Percentiles rank a stretch among this genome's conserved stretches.
These are phyloP conservation scores for Drosophila meridiana DNA, from an alignment of 2,888 invertebrate species.

Conservation along the genomic window DNA sequence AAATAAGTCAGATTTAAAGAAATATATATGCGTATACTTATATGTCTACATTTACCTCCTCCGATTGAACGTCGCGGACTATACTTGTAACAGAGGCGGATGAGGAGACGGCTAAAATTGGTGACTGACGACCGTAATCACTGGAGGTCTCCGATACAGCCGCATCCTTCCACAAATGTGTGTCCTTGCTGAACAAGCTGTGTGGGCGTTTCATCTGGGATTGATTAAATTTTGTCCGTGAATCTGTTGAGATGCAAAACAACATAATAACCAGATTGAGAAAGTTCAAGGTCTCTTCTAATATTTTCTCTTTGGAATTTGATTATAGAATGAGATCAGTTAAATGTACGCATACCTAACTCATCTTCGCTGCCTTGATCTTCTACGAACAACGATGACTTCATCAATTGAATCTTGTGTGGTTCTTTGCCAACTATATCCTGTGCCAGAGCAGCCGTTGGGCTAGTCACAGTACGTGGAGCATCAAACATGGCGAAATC, in stretches of 20 bases:
- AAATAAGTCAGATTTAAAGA: constrained; percentile 5
- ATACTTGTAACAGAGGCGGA: constrained; percentile 69
- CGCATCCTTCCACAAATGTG: constrained; percentile 73
- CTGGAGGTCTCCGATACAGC: constrained; percentile 74
- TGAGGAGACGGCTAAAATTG: constrained; percentile 59
- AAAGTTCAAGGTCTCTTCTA: background rate
- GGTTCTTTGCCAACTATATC: constrained; percentile 88
- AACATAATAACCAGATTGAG: background rate
- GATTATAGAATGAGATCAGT: background rate
- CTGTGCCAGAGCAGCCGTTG: constrained; percentile 88
- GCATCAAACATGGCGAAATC: constrained; percentile 78
- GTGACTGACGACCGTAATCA: constrained; percentile 65
- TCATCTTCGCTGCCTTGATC: constrained; percentile 79
- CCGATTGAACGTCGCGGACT: constrained; percentile 56
- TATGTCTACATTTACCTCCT: constrained; percentile 49
- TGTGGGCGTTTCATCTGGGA: constrained; percentile 21
- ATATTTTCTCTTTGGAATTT: background rate
- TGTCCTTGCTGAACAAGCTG: constrained; percentile 51
- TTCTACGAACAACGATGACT: constrained; percentile 89
- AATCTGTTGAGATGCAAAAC: constrained; percentile 12
- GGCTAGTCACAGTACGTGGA: constrained; percentile 85
- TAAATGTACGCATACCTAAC: constrained; percentile 57
- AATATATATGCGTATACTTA: background rate
- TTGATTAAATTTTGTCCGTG: background rate
- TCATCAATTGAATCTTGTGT: constrained; percentile 92